Evolutionary conservation across 2,113 vertebrate species (phyloP), one percentile per base, ranked within the genome.

Genomic region (Ammodytes marinus): DNA sequence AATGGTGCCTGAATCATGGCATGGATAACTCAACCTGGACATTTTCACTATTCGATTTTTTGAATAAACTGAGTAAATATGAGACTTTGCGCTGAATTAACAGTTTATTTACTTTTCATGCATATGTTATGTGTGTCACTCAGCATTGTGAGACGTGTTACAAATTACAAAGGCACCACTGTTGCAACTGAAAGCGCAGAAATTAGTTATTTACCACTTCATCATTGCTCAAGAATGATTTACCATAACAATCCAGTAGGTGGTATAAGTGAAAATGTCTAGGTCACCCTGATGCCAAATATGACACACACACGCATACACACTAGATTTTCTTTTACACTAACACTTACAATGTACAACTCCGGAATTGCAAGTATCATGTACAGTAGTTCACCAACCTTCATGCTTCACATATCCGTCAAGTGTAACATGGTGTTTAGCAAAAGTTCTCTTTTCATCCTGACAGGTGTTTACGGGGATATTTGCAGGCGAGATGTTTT

Each of bases 401-500:
- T 57, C 43, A 12, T 66, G 6, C 50, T 70, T 76, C 46, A 42
- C 15, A 47, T 67, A n/a, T 39, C 14, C n/a, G 1, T 40, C 43
- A 13, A 49, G 6, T 73, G n/a, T 69, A 77, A 57, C 42, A 9
- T 39, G 6, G 37, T 75, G 39, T 4, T 55, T 5, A 85, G 17
- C 27, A 35, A 69, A 52, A 52, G 45, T 65, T 73, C 11, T 70
- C 19, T 77, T 71, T 85, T 55, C 75, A 42, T 4, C 61, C 49
- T 77, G 5, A 53, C 91, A 99, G 98, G 97, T 99, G 80, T 99
- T 99, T 95, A 99, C 98, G 0, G 98, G 97, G 55, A 99, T 99
- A 93, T 99, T 99, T 93, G 98, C 98, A 37, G 97, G 97, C 2
- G 98, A 99, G 94, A 99, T 99, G 98, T 96, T 99, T 87, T 96